phyloP scores from a whole-genome alignment of 2,888 invertebrate genomes.

The Alloplasta piceator region DNA sequence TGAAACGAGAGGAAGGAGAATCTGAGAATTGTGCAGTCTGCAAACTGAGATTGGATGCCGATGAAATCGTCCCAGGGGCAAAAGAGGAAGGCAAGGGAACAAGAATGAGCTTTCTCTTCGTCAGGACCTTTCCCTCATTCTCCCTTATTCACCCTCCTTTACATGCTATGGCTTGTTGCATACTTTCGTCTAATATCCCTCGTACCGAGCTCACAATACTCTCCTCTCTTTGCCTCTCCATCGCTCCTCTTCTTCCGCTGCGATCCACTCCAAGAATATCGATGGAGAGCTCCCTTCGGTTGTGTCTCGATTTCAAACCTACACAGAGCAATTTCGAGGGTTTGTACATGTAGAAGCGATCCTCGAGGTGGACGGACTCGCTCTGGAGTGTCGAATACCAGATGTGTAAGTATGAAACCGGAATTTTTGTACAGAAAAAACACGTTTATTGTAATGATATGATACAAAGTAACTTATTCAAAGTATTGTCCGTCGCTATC shows the following conservation, averaged over 20 bases:
- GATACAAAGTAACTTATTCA: no score
- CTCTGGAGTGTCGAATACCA: no score
- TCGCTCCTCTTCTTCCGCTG: no score
- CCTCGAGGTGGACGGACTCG: no score
- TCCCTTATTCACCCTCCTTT: constrained; percentile 48
- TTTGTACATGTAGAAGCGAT: background rate
- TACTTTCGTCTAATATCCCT: constrained; percentile 74
- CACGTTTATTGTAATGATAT: no score
- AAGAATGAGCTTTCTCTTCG: constrained; percentile 37
- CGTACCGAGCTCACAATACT: constrained; percentile 14
- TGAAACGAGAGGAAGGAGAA: constrained; percentile 15
- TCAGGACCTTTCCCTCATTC: constrained; percentile 20
- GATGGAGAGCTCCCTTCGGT: background rate
- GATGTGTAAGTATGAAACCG: no score
- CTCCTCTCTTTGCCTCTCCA: background rate
- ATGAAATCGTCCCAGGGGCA: constrained; percentile 75
- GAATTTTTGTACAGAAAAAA: no score
- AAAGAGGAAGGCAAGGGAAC: background rate
- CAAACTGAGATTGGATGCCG: constrained; percentile 75
- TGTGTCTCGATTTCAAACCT: background rate
- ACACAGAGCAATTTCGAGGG: background rate
- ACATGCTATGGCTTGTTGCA: constrained; percentile 70
- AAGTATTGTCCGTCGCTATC: no score
- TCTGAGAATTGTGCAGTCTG: constrained; percentile 53
- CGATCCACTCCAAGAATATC: constrained; percentile 16